A percentile compares a stretch with the other conserved stretches of the same genome.
Conservation (phyloP, 2,113 vertebrate genomes). For the Capreolus pygargus region DNA sequence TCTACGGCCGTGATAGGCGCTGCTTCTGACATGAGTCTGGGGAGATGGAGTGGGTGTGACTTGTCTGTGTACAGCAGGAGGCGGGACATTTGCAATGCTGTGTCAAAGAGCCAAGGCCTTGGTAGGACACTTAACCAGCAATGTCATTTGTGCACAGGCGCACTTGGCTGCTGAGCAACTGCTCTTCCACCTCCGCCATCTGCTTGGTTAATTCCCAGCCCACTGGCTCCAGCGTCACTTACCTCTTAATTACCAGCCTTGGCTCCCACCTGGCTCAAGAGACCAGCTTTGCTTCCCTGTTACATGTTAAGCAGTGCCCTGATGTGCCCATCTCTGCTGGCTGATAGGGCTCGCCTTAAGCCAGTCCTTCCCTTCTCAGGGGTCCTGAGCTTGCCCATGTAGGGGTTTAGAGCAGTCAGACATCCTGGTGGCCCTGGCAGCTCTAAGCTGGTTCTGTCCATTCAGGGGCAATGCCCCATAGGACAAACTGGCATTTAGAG, state of each 20-base stretch:
- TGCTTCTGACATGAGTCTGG: not conserved
- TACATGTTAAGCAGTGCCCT: conserved; percentile 56
- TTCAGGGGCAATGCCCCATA: not conserved
- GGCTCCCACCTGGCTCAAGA: conserved; percentile 50
- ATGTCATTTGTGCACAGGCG: conserved; percentile 60
- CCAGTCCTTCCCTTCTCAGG: not conserved
- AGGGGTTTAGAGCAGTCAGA: not conserved
- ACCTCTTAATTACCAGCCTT: conserved; percentile 72
- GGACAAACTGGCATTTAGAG: conserved; percentile 15
- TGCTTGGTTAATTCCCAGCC: conserved; percentile 59
- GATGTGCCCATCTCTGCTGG: not conserved
- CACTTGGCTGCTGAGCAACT: conserved; percentile 46
- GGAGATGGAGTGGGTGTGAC: fast-evolving
- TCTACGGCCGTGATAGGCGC: not conserved
- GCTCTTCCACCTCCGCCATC: conserved; percentile 59
- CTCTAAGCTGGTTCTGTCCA: not conserved
- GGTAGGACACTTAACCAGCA: conserved; percentile 31
- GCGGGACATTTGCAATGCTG: not conserved
- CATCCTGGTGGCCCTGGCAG: not conserved
- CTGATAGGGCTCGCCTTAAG: not conserved
- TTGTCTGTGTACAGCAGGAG: not conserved
- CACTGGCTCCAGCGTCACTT: conserved; percentile 54
- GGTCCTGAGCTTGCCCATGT: not conserved
- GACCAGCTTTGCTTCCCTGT: conserved; percentile 37
- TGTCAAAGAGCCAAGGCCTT: conserved; percentile 34